Conservation (phyloP, 2,113 vertebrate species). For the Capreolus pygargus region DNA sequence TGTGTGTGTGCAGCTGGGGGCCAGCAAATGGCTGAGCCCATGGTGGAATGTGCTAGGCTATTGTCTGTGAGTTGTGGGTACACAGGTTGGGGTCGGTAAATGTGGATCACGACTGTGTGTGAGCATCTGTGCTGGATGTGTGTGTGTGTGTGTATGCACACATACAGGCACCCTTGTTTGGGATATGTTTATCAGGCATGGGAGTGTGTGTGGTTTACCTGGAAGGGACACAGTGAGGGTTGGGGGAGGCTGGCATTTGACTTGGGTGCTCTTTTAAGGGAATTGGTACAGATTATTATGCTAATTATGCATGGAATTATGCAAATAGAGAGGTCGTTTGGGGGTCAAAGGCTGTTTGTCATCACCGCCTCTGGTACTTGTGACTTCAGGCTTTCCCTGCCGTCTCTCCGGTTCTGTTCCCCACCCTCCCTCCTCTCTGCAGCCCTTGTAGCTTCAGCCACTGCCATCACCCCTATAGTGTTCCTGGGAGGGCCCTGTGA, state of each 20-base stretch:
- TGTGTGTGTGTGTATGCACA: not conserved
- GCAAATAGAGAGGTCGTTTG: not conserved
- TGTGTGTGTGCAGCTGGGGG: not conserved
- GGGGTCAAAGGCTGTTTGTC: conserved; percentile 42
- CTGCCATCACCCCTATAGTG: not conserved
- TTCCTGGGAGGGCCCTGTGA: not conserved
- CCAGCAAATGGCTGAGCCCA: not conserved
- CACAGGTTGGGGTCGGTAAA: not conserved
- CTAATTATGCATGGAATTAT: conserved; percentile 48
- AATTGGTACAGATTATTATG: not conserved
- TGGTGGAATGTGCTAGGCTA: not conserved
- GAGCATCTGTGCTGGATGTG: not conserved
- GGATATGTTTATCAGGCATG: not conserved
- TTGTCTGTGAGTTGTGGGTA: not conserved
- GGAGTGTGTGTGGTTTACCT: not conserved
- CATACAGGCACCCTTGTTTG: not conserved
- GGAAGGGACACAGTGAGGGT: not conserved
- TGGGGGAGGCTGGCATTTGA: not conserved
- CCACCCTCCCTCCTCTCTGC: not conserved
- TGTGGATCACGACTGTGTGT: not conserved
- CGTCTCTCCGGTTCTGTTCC: not conserved
- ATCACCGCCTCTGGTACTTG: not conserved
- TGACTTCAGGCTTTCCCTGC: not conserved
- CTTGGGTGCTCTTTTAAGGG: conserved; percentile 24
- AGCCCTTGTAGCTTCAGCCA: not conserved